These are phyloP conservation scores for Idris sp. DNA, from an alignment of 1,140 invertebrate genomes.

Conservation along the genomic window DNA sequence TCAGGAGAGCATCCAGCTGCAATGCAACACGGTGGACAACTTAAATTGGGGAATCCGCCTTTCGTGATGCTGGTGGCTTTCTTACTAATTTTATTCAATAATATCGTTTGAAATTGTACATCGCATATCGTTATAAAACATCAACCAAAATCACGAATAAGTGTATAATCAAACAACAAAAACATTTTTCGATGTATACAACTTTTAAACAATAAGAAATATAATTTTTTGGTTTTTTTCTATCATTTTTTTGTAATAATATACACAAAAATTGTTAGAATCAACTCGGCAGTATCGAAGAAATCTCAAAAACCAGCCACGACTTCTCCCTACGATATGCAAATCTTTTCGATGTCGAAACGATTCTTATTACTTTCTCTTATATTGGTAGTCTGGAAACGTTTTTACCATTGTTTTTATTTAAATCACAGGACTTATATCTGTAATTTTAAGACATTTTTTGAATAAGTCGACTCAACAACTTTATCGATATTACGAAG, in stretches of 20 bases:
- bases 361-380: constrained; percentile 28
- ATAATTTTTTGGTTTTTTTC: no score
- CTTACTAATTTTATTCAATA: constrained; percentile 74
- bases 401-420: constrained; percentile 38
- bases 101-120: constrained; percentile 68
- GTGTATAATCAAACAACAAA: constrained; percentile 40
- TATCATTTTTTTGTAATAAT: no score
- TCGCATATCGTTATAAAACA: constrained; percentile 44
- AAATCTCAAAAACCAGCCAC: no score
- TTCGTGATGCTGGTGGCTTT: constrained; percentile 76
- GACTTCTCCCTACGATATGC: constrained; percentile 16
- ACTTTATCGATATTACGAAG: constrained; percentile 2
- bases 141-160: constrained; percentile 39
- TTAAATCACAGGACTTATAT: constrained; percentile 26
- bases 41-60: constrained; percentile 77
- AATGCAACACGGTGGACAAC: constrained; percentile 86
- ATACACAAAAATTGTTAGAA: no score
- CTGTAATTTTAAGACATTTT: constrained; percentile 25
- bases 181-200: constrained; percentile 44
- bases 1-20: constrained; percentile 89
- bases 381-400: constrained; percentile 34
- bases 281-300: no score
- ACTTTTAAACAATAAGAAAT: constrained; percentile 14
- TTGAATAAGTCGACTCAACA: constrained; percentile 11
- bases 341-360: constrained; percentile 11